These are phyloP conservation scores for Hyles euphorbiae DNA, from an alignment of 1,140 invertebrate species.

Conservation along the genomic window DNA sequence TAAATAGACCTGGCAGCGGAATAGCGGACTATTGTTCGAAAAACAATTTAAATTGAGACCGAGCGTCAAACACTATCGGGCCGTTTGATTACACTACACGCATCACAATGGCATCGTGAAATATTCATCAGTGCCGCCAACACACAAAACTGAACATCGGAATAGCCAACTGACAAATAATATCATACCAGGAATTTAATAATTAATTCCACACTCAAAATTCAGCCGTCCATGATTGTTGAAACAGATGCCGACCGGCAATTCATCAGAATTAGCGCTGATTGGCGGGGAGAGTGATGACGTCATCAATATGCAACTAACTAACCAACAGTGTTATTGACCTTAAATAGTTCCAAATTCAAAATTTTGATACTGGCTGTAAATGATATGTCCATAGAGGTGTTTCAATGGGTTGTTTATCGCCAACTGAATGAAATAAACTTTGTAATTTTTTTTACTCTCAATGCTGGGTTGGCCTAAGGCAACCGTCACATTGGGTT, in stretches of 20 bases:
- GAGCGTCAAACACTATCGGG: too few relatives aligned
- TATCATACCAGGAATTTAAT: constrained; percentile 16
- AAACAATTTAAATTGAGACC: too few relatives aligned
- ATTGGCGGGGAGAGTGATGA: constrained; percentile 41
- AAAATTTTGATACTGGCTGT: constrained; percentile 1
- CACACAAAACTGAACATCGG: constrained; percentile 2
- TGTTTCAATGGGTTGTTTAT: too few relatives aligned
- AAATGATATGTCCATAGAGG: background rate
- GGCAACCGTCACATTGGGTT: too few relatives aligned
- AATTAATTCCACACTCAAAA: constrained; percentile 22
- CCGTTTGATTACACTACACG: too few relatives aligned
- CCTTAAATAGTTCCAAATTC: constrained; percentile 3
- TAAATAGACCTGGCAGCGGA: too few relatives aligned
- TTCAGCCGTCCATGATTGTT: constrained; percentile 15
- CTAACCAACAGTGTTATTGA: constrained; percentile 9
- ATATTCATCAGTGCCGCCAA: constrained; percentile 3
- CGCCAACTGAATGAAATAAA: too few relatives aligned
- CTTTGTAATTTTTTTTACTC: too few relatives aligned
- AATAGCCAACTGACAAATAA: constrained; percentile 11
- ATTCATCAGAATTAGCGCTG: constrained; percentile 47
- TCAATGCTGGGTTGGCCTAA: too few relatives aligned
- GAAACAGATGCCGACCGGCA: constrained; percentile 19
- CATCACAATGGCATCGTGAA: too few relatives aligned
- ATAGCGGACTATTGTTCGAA: too few relatives aligned
- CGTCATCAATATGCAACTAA: constrained; percentile 47